phyloP scores from a whole-genome alignment of 1,140 invertebrate genomes.

The Triops cancriformis region DNA sequence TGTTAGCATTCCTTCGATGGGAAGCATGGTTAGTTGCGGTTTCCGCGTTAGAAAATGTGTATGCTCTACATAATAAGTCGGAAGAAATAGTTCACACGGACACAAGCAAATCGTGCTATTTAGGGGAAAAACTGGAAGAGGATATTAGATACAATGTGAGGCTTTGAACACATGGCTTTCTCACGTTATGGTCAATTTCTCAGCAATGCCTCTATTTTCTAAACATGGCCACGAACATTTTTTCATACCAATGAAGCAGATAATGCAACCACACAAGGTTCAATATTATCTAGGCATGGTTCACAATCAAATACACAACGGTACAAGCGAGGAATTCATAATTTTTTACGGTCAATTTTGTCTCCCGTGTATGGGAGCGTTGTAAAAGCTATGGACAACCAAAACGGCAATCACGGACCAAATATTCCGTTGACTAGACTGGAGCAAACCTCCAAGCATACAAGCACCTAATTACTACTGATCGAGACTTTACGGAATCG shows the following conservation, averaged over 20 bases:
- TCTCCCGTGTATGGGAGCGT: too few relatives aligned
- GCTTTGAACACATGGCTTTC: neutral
- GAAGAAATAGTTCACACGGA: neutral
- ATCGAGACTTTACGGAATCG: too few relatives aligned
- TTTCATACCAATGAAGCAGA: neutral
- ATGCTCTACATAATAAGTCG: neutral
- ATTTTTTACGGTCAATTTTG: too few relatives aligned
- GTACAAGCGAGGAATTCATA: too few relatives aligned
- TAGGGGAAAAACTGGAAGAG: neutral
- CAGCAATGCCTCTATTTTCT: neutral
- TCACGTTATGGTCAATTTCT: constrained; percentile 1
- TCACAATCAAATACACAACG: too few relatives aligned
- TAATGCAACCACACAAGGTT: neutral
- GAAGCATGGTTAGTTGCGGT: neutral
- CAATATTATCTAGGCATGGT: neutral
- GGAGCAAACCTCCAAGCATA: too few relatives aligned
- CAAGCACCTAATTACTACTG: too few relatives aligned
- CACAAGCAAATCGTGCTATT: neutral
- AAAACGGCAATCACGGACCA: too few relatives aligned
- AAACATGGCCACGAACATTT: neutral
- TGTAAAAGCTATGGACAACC: too few relatives aligned
- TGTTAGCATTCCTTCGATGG: neutral
- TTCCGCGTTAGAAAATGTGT: neutral
- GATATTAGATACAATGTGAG: neutral
- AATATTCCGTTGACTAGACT: too few relatives aligned